These are phyloP conservation scores for Cyclina sinensis DNA, from an alignment of 1,140 invertebrate genomes.

Conservation along the genomic window DNA sequence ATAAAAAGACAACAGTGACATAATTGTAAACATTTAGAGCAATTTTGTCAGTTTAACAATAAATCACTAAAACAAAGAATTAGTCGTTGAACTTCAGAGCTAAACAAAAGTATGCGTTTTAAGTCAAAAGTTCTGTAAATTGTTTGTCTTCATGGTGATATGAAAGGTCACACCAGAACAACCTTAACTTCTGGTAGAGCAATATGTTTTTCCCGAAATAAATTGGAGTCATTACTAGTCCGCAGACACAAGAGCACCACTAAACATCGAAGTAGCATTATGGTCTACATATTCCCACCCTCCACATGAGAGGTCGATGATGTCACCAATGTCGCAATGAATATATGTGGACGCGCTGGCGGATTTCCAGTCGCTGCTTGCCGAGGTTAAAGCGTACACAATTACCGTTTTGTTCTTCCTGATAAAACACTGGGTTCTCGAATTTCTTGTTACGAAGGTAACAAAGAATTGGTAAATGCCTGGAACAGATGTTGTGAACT, in stretches of 20 bases:
- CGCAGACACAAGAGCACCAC: not conserved
- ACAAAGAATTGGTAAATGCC: conserved; percentile 45
- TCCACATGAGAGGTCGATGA: conserved; percentile 22
- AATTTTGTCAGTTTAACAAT: too few relatives aligned
- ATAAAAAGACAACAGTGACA: too few relatives aligned
- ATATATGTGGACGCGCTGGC: conserved; percentile 24
- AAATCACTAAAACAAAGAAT: too few relatives aligned
- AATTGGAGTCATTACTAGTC: too few relatives aligned
- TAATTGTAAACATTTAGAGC: too few relatives aligned
- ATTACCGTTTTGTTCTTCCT: conserved; percentile 10
- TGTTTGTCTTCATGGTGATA: too few relatives aligned
- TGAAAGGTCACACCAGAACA: too few relatives aligned
- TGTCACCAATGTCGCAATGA: conserved; percentile 14
- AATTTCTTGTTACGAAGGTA: conserved; percentile 3
- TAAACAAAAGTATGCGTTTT: too few relatives aligned
- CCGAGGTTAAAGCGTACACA: conserved; percentile 18
- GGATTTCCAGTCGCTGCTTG: conserved; percentile 12
- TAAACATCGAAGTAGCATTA: conserved; percentile 36
- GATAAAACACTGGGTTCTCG: conserved; percentile 23
- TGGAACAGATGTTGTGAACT: not conserved
- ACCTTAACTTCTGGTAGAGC: too few relatives aligned
- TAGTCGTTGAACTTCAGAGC: too few relatives aligned
- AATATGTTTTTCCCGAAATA: too few relatives aligned
- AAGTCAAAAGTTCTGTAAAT: too few relatives aligned
- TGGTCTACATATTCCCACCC: conserved; percentile 49